A percentile compares a stretch with the other conserved stretches of the same genome.
Conservation (phyloP, 2,888 invertebrate species). For the Polietes domitor region DNA sequence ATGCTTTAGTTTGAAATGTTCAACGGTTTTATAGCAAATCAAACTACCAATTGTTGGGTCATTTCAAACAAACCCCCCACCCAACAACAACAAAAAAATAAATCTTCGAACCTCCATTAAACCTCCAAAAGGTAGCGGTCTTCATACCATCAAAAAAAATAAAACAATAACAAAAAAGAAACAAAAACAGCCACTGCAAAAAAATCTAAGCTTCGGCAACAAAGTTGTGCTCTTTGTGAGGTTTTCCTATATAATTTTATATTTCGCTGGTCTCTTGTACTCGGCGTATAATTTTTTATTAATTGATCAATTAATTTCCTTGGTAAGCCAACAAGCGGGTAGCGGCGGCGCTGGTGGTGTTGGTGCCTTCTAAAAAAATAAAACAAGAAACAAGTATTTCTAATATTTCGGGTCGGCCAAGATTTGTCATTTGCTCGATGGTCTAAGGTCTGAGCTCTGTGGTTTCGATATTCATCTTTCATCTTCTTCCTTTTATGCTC, state of each 20-base stretch:
- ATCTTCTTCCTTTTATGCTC: background rate
- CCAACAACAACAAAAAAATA: background rate
- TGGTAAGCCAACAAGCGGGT: slow-evolving; percentile 17
- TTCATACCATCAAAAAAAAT: too few relatives aligned
- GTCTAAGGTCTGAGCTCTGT: too few relatives aligned
- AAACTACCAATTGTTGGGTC: slow-evolving; percentile 8
- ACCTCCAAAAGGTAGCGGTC: too few relatives aligned
- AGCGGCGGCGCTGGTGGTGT: background rate
- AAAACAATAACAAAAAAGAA: background rate
- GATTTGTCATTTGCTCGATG: slow-evolving; percentile 26
- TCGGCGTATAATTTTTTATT: slow-evolving; percentile 33
- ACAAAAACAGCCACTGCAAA: too few relatives aligned
- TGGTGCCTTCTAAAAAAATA: background rate
- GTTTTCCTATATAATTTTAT: slow-evolving; percentile 42
- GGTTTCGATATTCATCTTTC: background rate
- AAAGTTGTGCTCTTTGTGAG: background rate
- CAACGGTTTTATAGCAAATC: slow-evolving; percentile 70
- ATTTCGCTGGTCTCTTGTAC: slow-evolving; percentile 20
- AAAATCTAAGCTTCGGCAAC: too few relatives aligned
- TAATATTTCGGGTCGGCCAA: slow-evolving; percentile 23
- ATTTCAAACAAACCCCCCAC: background rate
- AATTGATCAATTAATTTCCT: slow-evolving; percentile 52
- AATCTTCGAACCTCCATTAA: background rate
- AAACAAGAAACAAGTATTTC: slow-evolving; percentile 25
- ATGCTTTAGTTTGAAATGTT: slow-evolving; percentile 63